Evolutionary conservation across 2,797 vertebrate species (phyloP).

Genomic region (Epinephelus awoara): DNA sequence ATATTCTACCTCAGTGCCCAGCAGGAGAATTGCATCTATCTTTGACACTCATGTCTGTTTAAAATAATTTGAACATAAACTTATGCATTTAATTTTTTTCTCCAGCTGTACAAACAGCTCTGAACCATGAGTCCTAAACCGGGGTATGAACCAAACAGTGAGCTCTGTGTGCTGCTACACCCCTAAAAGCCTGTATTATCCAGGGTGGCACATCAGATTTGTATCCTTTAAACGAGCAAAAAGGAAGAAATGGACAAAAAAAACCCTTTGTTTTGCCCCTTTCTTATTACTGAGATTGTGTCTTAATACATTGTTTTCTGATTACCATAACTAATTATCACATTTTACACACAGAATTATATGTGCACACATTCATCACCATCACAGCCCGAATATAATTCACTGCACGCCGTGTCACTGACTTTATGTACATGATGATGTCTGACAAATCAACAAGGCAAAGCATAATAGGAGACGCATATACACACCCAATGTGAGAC

Average conservation of each 20-base stretch:
- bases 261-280: too few species aligned
- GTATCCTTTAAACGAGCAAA: neutral
- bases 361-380: neutral
- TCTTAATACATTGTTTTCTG: neutral
- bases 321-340: neutral
- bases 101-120: too few species aligned
- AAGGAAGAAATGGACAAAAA: neutral
- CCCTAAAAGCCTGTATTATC: neutral
- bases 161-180: too few species aligned
- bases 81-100: too few species aligned
- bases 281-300: neutral
- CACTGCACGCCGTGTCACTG: neutral
- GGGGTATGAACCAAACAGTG: too few species aligned
- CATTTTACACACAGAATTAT: neutral
- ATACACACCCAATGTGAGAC: neutral
- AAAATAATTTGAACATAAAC: too few species aligned
- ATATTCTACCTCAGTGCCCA: too few species aligned
- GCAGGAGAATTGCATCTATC: too few species aligned
- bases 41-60: too few species aligned
- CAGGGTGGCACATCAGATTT: neutral
- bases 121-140: too few species aligned
- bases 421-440: neutral
- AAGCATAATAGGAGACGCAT: neutral
- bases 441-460: constrained; percentile 2
- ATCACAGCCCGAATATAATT: neutral